Evolutionary conservation across 1,140 invertebrate species (phyloP).

Genomic region (Brachionus calyciflorus): DNA sequence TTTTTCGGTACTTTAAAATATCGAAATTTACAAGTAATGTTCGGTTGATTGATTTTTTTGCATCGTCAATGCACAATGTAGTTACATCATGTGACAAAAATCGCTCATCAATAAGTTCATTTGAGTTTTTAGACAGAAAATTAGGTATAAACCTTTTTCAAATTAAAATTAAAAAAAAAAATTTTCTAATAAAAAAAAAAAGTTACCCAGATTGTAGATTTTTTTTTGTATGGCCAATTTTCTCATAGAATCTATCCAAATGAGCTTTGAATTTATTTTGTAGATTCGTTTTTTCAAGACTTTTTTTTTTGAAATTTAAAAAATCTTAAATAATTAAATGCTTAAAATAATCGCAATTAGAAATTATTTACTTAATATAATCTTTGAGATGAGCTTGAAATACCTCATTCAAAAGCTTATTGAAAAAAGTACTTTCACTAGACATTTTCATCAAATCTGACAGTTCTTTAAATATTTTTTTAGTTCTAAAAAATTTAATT

Average conservation of each 20-base stretch:
- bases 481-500: conserved; percentile 62
- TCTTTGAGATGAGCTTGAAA: conserved; percentile 75
- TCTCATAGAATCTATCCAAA: conserved; percentile 41
- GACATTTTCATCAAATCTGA: conserved; percentile 71
- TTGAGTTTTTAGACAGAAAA: conserved; percentile 17
- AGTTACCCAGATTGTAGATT: conserved; percentile 26
- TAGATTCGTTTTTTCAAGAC: conserved; percentile 20
- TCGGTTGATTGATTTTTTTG: conserved; percentile 38
- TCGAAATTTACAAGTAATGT: neutral
- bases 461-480: conserved; percentile 72
- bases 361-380: conserved; percentile 68
- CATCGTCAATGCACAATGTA: conserved; percentile 38
- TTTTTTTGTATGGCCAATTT: conserved; percentile 38
- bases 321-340: too few species aligned
- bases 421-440: conserved; percentile 74
- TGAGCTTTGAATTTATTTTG: conserved; percentile 24
- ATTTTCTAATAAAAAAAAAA: neutral
- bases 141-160: conserved; percentile 18
- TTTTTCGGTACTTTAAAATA: too few species aligned
- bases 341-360: neutral
- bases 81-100: conserved; percentile 42
- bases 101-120: conserved; percentile 15
- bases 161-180: neutral
- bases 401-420: conserved; percentile 76
- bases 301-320: neutral